These are phyloP conservation scores for Mya arenaria DNA, from an alignment of 1,140 invertebrate genomes.

Conservation along the genomic window DNA sequence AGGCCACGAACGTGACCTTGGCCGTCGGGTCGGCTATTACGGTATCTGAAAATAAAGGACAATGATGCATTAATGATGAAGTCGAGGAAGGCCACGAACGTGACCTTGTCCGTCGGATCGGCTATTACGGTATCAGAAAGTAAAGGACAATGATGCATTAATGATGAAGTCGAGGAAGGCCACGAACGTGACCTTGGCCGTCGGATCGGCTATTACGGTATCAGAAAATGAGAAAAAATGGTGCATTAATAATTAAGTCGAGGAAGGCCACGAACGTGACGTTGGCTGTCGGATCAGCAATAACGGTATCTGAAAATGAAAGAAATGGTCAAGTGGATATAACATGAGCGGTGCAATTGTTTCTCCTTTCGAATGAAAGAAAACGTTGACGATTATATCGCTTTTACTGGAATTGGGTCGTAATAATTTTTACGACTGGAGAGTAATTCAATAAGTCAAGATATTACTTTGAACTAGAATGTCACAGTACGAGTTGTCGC, in stretches of 20 bases:
- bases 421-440: too few relatives aligned
- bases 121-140: conserved; percentile 55
- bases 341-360: background rate
- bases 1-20: conserved; percentile 68
- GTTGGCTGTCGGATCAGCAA: conserved; percentile 48
- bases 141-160: too few relatives aligned
- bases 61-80: conserved; percentile 74
- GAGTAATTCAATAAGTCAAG: too few relatives aligned
- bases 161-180: conserved; percentile 77
- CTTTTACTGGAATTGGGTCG: too few relatives aligned
- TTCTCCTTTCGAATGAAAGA: too few relatives aligned
- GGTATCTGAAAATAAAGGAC: conserved; percentile 58
- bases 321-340: background rate
- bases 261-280: conserved; percentile 73
- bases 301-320: conserved; percentile 46
- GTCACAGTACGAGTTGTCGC: too few relatives aligned
- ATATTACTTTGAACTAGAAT: too few relatives aligned
- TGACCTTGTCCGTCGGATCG: conserved; percentile 55
- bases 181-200: conserved; percentile 62
- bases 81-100: conserved; percentile 74
- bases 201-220: conserved; percentile 45
- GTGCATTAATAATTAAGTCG: conserved; percentile 71
- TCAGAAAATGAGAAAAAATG: conserved; percentile 35
- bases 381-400: too few relatives aligned
- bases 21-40: conserved; percentile 46